phyloP scores from a whole-genome alignment of 2,888 invertebrate species.

The Pheosia tremula region DNA sequence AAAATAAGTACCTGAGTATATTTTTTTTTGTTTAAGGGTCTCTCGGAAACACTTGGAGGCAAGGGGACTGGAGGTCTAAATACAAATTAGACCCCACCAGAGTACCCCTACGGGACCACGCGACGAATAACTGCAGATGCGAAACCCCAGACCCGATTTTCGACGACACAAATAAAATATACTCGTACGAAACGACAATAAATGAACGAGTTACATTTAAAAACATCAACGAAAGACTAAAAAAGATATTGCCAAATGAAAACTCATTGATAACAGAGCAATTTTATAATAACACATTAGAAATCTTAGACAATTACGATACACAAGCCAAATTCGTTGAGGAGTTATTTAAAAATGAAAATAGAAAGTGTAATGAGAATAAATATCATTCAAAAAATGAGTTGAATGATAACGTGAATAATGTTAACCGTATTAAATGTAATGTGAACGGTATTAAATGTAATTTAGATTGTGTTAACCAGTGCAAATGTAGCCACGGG shows the following conservation, averaged over 20 bases:
- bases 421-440: conserved; percentile 17
- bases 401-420: neutral
- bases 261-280: conserved; percentile 66
- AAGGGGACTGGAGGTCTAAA: conserved; percentile 87
- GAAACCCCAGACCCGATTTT: conserved; percentile 18
- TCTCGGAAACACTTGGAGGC: conserved; percentile 92
- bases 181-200: conserved; percentile 26
- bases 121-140: conserved; percentile 50
- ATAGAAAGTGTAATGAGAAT: conserved; percentile 22
- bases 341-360: conserved; percentile 60
- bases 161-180: conserved; percentile 17
- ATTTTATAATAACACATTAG: conserved; percentile 66
- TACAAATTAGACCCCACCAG: conserved; percentile 64
- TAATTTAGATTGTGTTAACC: conserved; percentile 30
- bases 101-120: conserved; percentile 56
- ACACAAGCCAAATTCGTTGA: conserved; percentile 70
- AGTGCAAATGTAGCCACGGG: conserved; percentile 43
- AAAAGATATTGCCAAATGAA: conserved; percentile 59
- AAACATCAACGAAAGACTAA: conserved; percentile 52
- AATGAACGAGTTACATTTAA: conserved; percentile 38
- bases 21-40: conserved; percentile 80
- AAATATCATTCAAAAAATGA: conserved; percentile 10
- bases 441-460: conserved; percentile 15
- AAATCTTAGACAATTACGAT: conserved; percentile 63
- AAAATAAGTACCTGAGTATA: too few relatives aligned